Percentiles rank a stretch among this genome's conserved stretches.
phyloP scores from a whole-genome alignment of 2,888 invertebrate genomes.

The Allygus modestus region DNA sequence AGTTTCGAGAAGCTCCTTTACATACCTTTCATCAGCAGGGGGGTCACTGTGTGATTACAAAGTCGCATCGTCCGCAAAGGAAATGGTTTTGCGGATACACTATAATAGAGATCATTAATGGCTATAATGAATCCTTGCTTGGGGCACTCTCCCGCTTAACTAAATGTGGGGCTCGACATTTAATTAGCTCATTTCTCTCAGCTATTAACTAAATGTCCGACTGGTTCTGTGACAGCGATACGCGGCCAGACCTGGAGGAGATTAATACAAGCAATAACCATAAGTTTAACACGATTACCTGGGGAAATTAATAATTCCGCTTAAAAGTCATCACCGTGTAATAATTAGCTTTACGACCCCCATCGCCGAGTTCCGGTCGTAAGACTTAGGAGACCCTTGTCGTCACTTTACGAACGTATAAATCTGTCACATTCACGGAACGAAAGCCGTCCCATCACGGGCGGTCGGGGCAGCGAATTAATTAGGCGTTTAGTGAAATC shows the following conservation, averaged over 20 bases:
- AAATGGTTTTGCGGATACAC: no score
- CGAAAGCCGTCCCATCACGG: not conserved
- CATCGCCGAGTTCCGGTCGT: not conserved
- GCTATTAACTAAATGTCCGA: no score
- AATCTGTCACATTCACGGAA: not conserved
- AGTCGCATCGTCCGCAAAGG: no score
- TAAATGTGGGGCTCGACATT: no score
- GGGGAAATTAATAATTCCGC: not conserved
- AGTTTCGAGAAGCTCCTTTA: no score
- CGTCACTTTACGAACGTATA: not conserved
- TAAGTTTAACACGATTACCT: not conserved
- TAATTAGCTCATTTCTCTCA: no score
- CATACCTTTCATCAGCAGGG: no score
- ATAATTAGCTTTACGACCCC: not conserved
- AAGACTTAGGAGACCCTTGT: not conserved
- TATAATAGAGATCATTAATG: no score
- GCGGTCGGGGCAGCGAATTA: not conserved
- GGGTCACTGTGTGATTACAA: no score
- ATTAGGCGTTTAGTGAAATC: conserved; percentile 23
- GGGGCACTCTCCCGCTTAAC: no score
- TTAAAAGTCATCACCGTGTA: not conserved
- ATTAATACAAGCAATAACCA: not conserved
- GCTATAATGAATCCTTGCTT: no score
- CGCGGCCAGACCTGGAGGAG: not conserved
- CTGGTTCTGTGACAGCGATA: not conserved